Evolutionary conservation across 2,797 vertebrate genomes (phyloP), one percentile per base, ranked within the genome.

Genomic region (Crenuchus spilurus): DNA sequence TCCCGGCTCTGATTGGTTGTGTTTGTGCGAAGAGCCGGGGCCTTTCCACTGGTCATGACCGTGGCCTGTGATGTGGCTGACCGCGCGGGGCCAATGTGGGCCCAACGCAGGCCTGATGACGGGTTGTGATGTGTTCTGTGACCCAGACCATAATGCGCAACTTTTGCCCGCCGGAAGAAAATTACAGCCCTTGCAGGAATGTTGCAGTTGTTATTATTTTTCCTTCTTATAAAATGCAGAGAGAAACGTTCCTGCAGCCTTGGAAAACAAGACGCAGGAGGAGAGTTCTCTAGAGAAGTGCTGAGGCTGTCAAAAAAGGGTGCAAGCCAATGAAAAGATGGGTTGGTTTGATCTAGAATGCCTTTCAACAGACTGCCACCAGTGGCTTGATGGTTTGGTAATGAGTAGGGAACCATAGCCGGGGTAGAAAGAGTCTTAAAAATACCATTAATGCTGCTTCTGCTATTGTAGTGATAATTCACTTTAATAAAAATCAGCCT

Each of bases 121-220:
- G 87, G 91, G 92, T 87, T 91, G 84, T 84, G 87, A 88, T 92
- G 89, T 92, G 89, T 92, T 91, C 90, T 89, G 88, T 92, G 92
- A 92, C 91, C 92, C 91, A 90, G 88, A 93, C 92, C 92, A 93
- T 91, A 92, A 93, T 90, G 90, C 91, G 92, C 86, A 90, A 90
- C 84, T 90, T 91, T 91, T 88, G 88, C 89, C 90, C 83, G 87
- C 90, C 90, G 90, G 91, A 93, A 92, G 88, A 91, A 93, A 93
- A 93, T 93, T 93, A 93, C 87, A 93, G 92, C 90, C 90, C 88
- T 92, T 16, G 87, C 87, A 89, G 91, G 91, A 93, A 93, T 93
- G 91, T 87, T 84, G 82, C 86, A 90, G 89, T 92, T 93, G 91
- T 91, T 93, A 92, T 92, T 92, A 91, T 91, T 91, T 89, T 88